Base-by-base conservation (phyloP, 2,113 vertebrate species). In the Antechinus flavipes region DNA sequence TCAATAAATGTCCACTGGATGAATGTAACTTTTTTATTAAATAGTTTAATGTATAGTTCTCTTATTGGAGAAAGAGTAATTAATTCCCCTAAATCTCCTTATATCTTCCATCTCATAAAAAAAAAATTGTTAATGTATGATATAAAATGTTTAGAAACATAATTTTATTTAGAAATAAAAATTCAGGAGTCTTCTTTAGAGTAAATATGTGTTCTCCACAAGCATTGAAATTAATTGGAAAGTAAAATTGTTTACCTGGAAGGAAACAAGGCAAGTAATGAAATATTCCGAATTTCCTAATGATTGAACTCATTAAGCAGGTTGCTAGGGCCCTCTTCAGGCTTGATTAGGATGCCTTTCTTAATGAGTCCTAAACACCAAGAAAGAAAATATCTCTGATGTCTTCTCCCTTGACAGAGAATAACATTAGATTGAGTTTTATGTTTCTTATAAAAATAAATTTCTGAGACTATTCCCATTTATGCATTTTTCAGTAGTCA, bases 91-190 rank as follows among this genome's bases (percentile, higher is more conserved):
- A 84, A 42, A 22, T 19, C n/a, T 84, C 19, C 61, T n/a, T 68
- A 5, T 84, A 23, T 42, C n/a, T 84, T 42, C n/a, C 61, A 76
- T 84, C n/a, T 84, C 68, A 42, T 42, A 84, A 42, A 42, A 84
- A 42, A 84, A 76, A 84, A n/a, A 14, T 11, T 76, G 19, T 84
- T 84, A 84, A 84, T 84, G n/a, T 94, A 94, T 23, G 42, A 91
- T n/a, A 25, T 61, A 92, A 97, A 94, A 84, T 14, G 68, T 90
- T 30, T 26, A 84, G 19, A 84, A 93, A 91, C 7, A 91, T 53
- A 58, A 94, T 92, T 97, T 91, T 19, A 93, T 91, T 26, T 93
- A 93, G 50, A 22, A 91, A 26, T 35, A 95, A 95, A 49, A 90
- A 95, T 91, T 91, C 46, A 94, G 53, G 94, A 89, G 23, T 30